phyloP scores from a whole-genome alignment of 2,797 vertebrate species.

The Gallinago solitaria region DNA sequence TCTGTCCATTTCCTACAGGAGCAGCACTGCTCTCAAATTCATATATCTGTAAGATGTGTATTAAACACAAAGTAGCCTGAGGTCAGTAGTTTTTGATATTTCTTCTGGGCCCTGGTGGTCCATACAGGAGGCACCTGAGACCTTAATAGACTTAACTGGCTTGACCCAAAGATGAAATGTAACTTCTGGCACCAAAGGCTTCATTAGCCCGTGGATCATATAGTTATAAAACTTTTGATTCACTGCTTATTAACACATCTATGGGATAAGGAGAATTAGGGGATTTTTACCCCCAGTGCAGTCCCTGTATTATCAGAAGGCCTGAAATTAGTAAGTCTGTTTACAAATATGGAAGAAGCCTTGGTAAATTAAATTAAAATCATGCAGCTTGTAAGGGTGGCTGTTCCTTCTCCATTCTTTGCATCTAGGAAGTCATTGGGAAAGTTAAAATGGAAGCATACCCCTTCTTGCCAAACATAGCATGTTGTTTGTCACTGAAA shows the following conservation, averaged over 20 bases:
- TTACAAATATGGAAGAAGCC: background rate
- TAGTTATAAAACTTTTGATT: background rate
- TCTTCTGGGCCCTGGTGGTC: background rate
- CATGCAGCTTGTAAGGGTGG: background rate
- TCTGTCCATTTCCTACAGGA: background rate
- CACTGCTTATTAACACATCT: background rate
- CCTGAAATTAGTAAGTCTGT: background rate
- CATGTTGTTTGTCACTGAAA: background rate
- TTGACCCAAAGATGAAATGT: slow-evolving; percentile 3
- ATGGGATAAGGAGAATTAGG: background rate
- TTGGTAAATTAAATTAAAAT: background rate
- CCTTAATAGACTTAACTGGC: background rate
- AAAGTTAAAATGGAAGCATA: background rate
- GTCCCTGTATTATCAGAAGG: background rate
- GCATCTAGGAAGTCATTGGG: background rate
- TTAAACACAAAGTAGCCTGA: background rate
- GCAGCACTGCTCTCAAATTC: background rate
- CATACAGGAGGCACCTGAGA: background rate
- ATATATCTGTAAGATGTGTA: background rate
- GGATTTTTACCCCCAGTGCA: background rate
- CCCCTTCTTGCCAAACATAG: background rate
- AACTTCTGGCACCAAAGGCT: background rate
- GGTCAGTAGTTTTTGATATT: background rate
- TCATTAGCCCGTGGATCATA: slow-evolving; percentile 20
- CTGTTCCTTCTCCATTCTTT: background rate